These are phyloP conservation scores for Idaea dimidiata DNA, from an alignment of 2,888 invertebrate genomes.

Conservation along the genomic window DNA sequence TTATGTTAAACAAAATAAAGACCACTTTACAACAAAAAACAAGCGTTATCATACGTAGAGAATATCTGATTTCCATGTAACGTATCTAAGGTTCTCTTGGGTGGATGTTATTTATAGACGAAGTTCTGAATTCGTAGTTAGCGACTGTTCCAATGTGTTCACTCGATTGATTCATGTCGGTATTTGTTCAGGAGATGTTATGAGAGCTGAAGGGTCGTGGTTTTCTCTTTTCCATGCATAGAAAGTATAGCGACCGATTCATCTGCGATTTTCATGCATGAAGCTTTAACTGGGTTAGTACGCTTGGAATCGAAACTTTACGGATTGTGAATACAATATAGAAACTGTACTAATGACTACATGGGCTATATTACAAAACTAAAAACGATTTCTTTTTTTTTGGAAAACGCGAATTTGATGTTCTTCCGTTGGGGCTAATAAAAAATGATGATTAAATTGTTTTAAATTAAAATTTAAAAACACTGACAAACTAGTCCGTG, in stretches of 20 bases:
- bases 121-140: not conserved
- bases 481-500: no score
- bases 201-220: not conserved
- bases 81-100: not conserved
- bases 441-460: no score
- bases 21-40: not conserved
- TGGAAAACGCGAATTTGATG: no score
- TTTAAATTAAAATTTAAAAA: no score
- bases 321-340: no score
- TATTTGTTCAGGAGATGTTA: not conserved
- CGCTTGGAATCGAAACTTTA: not conserved
- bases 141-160: not conserved
- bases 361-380: no score
- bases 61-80: slow-evolving; percentile 1
- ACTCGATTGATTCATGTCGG: not conserved
- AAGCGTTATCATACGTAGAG: not conserved
- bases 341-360: no score
- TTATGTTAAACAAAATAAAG: not conserved
- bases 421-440: no score
- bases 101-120: slow-evolving; percentile 1
- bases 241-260: not conserved
- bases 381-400: no score
- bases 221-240: not conserved
- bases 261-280: not conserved
- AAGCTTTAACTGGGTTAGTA: not conserved